Percentiles rank a stretch among this genome's conserved stretches.
Evolutionary conservation across 2,888 invertebrate species (phyloP).

Genomic region (Spisula subtruncata): DNA sequence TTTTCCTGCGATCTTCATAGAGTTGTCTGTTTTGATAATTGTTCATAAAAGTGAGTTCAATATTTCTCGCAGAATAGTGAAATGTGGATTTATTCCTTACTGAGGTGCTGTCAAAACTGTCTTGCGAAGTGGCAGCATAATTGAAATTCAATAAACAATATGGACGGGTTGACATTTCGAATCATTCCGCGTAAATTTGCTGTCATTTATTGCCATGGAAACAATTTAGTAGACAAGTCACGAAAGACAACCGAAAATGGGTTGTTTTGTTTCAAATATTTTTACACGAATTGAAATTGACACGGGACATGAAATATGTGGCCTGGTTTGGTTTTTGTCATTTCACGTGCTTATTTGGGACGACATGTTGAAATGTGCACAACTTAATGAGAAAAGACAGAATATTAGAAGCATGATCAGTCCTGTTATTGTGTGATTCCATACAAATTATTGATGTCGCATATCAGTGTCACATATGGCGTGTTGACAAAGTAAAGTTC

Average conservation of each 20-base stretch:
- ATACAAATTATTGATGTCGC: too few relatives aligned
- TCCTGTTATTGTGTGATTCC: too few relatives aligned
- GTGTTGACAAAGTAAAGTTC: too few relatives aligned
- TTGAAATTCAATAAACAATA: constrained; percentile 21
- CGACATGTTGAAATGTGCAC: too few relatives aligned
- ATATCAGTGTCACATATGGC: too few relatives aligned
- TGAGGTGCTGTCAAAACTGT: not conserved
- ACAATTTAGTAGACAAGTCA: constrained; percentile 13
- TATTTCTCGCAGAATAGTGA: not conserved
- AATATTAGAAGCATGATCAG: too few relatives aligned
- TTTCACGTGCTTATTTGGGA: not conserved
- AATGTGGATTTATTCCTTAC: not conserved
- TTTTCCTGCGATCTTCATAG: too few relatives aligned
- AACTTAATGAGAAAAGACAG: too few relatives aligned
- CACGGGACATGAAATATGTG: not conserved
- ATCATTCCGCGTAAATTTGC: constrained; percentile 4
- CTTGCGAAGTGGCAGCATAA: not conserved
- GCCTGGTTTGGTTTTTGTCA: not conserved
- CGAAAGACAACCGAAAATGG: not conserved
- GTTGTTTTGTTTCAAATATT: too few relatives aligned
- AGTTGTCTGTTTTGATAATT: not conserved
- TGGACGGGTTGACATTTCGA: constrained; percentile 12
- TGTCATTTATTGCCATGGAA: constrained; percentile 21
- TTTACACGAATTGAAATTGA: too few relatives aligned
- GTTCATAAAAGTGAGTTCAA: not conserved